Evolutionary conservation across 2,113 vertebrate species (phyloP), one percentile per base, ranked within the genome.

Genomic region (Mugil cephalus): DNA sequence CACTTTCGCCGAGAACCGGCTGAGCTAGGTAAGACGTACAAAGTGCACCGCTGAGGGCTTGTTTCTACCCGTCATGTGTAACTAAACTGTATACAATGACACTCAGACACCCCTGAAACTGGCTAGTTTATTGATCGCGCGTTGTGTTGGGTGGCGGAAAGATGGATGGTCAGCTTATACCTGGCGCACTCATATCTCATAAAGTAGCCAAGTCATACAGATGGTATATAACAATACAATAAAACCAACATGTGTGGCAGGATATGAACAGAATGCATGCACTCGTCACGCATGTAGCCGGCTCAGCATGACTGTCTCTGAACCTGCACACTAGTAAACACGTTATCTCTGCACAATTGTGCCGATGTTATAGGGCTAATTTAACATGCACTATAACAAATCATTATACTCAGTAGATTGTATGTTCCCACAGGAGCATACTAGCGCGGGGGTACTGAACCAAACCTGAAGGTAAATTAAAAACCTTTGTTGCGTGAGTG

Each of bases 1-100:
- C 30, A 56, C 69, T 48, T 75, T 75, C 15, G 3, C 53, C 45
- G 47, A 65, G 46, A 68, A 65, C 24, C 9, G 52, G 19, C 45
- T 38, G 38, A 76, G 40, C 19, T 17, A 4, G 0, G 30, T 30
- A 21, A 19, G 62, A 39, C 8, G 38, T 53, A 19, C 14, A 50
- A 24, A 74, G 46, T 55, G 17, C 30, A 14, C 34, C 42, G 62
- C 17, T 30, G 36, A 51, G 30, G 34, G 2, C 6, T 30, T 50
- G n/a, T 24, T 69, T 76, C 52, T 75, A 21, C 24, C 58, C 13
- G 17, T 46, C 39, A 53, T 30, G 14, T 70, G 61, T 7, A 59
- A 19, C 53, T 60, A 38, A 30, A 30, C 5, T 30, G 24, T 30
- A 30, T 30, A 30, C 24, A 1, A 53, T 65, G 39, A 24, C 46